Percentiles rank a stretch among this genome's conserved stretches.
Evolutionary conservation across 2,797 vertebrate species (phyloP).

Genomic region (Syngnathus acus): DNA sequence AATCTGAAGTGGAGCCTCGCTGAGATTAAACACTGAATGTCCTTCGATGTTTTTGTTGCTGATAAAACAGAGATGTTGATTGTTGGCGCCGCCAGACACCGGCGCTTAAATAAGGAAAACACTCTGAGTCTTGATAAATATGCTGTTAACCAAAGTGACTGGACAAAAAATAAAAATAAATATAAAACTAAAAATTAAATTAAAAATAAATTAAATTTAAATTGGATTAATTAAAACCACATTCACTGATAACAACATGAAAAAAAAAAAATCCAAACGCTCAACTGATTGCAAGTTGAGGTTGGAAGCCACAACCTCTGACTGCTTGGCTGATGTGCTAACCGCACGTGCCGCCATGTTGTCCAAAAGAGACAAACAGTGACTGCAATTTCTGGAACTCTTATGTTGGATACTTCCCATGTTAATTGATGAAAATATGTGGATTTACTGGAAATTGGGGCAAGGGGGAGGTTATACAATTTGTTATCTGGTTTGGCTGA

Average conservation of each 20-base stretch:
- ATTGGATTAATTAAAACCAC: neutral
- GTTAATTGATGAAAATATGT: neutral
- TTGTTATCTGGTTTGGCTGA: too few relatives aligned
- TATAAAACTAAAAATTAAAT: too few relatives aligned
- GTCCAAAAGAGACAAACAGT: neutral
- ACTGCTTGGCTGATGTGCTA: neutral
- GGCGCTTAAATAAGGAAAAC: too few relatives aligned
- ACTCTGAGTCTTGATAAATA: too few relatives aligned
- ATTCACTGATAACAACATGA: neutral
- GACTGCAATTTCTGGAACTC: neutral
- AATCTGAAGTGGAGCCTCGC: too few relatives aligned
- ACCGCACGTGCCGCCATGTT: neutral
- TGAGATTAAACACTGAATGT: too few relatives aligned
- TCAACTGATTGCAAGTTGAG: neutral
- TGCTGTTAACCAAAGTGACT: neutral
- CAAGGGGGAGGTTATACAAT: too few relatives aligned
- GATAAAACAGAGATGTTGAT: too few relatives aligned
- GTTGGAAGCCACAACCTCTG: neutral
- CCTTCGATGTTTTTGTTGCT: too few relatives aligned
- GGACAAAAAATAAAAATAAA: neutral
- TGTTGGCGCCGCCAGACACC: too few relatives aligned
- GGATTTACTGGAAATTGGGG: neutral
- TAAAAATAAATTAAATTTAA: too few relatives aligned
- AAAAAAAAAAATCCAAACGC: neutral
- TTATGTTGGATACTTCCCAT: neutral